A percentile compares a stretch with the other conserved stretches of the same genome.
These are phyloP conservation scores for Ptychobarbus kaznakovi DNA, from an alignment of 2,797 vertebrate species.

Conservation along the genomic window DNA sequence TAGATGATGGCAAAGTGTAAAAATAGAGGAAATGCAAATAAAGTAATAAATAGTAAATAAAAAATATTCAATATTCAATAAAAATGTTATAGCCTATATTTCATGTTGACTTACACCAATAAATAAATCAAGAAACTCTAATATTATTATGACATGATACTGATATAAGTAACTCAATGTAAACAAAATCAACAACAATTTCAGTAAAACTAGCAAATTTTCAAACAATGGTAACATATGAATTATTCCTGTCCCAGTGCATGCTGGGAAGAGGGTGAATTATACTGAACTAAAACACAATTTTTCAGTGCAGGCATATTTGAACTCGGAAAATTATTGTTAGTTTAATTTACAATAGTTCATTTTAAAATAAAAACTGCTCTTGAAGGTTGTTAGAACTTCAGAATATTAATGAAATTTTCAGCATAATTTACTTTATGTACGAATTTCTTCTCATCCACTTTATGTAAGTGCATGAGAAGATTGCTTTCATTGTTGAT, in stretches of 20 bases:
- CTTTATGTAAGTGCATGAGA: background rate
- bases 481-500: conserved; percentile 34
- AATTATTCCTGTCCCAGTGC: background rate
- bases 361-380: background rate
- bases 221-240: background rate
- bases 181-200: background rate
- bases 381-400: background rate
- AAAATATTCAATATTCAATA: background rate
- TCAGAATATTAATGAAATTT: background rate
- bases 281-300: background rate
- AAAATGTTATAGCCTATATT: background rate
- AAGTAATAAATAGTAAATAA: too few relatives aligned
- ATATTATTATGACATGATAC: background rate
- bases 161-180: background rate
- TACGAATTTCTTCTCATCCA: background rate
- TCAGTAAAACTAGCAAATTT: background rate
- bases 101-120: background rate
- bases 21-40: background rate
- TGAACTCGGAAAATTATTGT: background rate
- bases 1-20: background rate
- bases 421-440: background rate
- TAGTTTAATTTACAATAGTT: background rate
- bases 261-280: background rate
- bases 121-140: background rate
- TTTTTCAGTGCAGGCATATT: background rate